phyloP scores from a whole-genome alignment of 2,113 vertebrate genomes.

The Neolamprologus toae region DNA sequence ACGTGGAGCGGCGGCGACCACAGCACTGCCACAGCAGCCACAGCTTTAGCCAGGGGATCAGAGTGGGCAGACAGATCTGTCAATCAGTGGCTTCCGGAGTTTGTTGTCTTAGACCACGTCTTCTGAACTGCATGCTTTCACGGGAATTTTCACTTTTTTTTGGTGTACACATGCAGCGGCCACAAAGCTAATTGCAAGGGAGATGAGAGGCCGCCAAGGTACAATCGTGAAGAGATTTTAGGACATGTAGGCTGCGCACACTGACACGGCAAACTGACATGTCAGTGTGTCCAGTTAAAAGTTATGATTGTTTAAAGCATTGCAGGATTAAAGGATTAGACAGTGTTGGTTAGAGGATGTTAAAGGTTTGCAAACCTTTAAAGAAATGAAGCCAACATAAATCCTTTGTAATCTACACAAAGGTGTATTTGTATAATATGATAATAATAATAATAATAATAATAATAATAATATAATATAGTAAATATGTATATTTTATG shows the following conservation, averaged over 20 bases:
- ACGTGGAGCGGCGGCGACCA: conserved; percentile 27
- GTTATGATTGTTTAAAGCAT: neutral
- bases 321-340: neutral
- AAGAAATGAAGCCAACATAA: neutral
- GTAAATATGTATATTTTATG: too few species aligned
- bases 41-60: conserved; percentile 39
- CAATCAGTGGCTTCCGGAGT: conserved; percentile 68
- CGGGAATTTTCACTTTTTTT: neutral
- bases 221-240: neutral
- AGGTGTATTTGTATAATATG: neutral
- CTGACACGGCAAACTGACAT: neutral
- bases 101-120: conserved; percentile 49
- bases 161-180: conserved; percentile 21
- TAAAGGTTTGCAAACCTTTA: neutral
- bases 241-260: conserved; percentile 10
- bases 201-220: neutral
- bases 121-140: conserved; percentile 55
- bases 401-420: neutral
- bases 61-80: conserved; percentile 63
- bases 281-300: neutral
- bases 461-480: too few species aligned
- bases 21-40: conserved; percentile 50
- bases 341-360: neutral
- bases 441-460: too few species aligned
- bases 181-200: conserved; percentile 54